Evolutionary conservation across 37 sponge, comb jelly and placozoan species (phyloP), one percentile per base, ranked within the genome.

Genomic region (Lycopodina hypogea): DNA sequence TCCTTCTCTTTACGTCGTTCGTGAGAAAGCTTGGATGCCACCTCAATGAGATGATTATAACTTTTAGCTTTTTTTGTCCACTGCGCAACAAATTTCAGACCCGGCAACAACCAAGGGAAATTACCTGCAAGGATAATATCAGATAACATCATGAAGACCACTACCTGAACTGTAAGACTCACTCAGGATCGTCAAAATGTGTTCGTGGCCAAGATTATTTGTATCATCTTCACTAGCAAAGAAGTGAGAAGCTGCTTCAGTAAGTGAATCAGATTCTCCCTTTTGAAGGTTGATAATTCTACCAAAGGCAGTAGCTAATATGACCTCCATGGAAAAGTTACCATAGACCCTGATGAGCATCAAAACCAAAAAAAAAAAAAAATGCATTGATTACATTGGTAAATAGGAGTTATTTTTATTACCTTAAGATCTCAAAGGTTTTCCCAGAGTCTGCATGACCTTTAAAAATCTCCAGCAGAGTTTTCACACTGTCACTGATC

Each of bases 231-330:
- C 34, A 3, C 32, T 38, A 26, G 62, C 23, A 34, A 83, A 76
- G 24, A 83, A 37, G 69, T 19, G 45, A 28, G n/a, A 63, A 22
- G 79, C 81, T 55, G 83, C 74, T 18, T 74, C 50, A 38, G 83
- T 82, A 12, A 90, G 74, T 51, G 71, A 24, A 52, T 90, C 81
- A 64, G 64, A 68, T 15, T 80, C 45, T 29, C 86, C 85, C 17
- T 34, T 58, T 36, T 75, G 76, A 14, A 84, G 8, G 40, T 72
- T 56, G 28, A 84, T 67, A 21, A 76, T 36, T 1, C 78, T 77
- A 26, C 90, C 81, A 76, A 90, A 90, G 28, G 82, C 90, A 53
- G 82, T 77, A 28, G 86, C 90, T 53, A 90, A 33, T 24, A 90
- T 75, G 8, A 75, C 74, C 74, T 90, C 90, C 82, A 90, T 76